phyloP scores from a whole-genome alignment of 2,113 vertebrate genomes.

The Polypterus bichir region DNA sequence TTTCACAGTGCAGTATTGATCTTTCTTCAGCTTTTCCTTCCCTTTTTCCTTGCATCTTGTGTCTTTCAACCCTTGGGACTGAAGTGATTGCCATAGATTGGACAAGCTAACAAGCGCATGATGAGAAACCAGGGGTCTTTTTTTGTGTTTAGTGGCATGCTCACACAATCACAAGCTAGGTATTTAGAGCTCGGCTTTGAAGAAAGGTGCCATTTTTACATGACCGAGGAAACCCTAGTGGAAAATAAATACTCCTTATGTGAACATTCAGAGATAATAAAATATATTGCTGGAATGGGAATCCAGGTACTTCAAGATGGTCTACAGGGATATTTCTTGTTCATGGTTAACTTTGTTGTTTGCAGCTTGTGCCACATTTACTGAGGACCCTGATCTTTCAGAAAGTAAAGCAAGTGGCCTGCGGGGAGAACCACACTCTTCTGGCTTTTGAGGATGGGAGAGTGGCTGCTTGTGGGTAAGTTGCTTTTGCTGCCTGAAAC shows the following conservation, averaged over 20 bases:
- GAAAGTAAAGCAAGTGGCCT: conserved; percentile 59
- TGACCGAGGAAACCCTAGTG: no score
- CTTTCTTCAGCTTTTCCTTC: conserved; percentile 90
- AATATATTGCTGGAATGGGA: no score
- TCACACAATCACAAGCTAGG: conserved; percentile 53
- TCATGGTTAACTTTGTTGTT: conserved; percentile 36
- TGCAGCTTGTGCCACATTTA: conserved; percentile 43
- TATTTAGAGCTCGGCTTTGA: conserved; percentile 60
- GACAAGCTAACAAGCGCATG: conserved; percentile 98
- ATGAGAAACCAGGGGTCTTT: conserved; percentile 69
- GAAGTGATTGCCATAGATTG: conserved; percentile 98
- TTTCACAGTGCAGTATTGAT: conserved; percentile 96
- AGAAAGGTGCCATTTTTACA: conserved; percentile 64
- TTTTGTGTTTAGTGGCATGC: conserved; percentile 58
- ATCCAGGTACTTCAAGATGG: conserved; percentile 4
- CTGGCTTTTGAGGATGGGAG: conserved; percentile 46
- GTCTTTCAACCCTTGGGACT: conserved; percentile 94
- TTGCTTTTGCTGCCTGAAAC: conserved; percentile 22
- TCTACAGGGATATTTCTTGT: conserved; percentile 38
- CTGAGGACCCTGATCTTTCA: conserved; percentile 45
- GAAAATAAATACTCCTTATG: no score
- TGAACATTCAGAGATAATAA: no score
- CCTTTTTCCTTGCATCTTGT: conserved; percentile 69
- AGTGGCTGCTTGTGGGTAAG: conserved; percentile 68
- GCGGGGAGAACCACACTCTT: conserved; percentile 39